phyloP scores from a whole-genome alignment of 2,113 vertebrate genomes.

The Prochilodus magdalenae region DNA sequence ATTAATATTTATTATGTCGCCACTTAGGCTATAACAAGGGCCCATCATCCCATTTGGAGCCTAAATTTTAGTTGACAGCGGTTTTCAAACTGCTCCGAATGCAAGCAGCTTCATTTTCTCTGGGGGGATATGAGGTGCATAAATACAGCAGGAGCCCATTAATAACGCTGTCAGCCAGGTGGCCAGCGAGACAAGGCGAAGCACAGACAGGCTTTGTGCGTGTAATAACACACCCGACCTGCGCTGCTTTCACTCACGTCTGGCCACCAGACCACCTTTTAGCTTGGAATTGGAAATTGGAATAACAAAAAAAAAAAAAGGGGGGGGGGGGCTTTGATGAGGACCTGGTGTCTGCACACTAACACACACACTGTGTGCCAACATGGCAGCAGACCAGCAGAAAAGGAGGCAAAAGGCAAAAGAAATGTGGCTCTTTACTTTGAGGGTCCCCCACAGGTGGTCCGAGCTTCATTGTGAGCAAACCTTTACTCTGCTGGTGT shows the following conservation, averaged over 20 bases:
- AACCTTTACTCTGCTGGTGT: background rate
- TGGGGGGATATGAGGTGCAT: constrained; percentile 69
- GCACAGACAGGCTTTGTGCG: constrained; percentile 56
- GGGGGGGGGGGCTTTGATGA: background rate
- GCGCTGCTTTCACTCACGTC: background rate
- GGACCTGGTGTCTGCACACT: background rate
- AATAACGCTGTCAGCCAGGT: constrained; percentile 76
- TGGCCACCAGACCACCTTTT: constrained; percentile 20
- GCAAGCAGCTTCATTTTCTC: constrained; percentile 69
- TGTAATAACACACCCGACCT: constrained; percentile 33
- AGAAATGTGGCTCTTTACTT: background rate
- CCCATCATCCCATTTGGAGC: constrained; percentile 61
- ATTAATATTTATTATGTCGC: constrained; percentile 74
- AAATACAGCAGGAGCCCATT: constrained; percentile 74
- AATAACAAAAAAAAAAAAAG: constrained; percentile 20
- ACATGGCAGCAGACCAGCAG: constrained; percentile 8
- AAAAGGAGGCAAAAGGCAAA: background rate
- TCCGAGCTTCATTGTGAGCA: background rate
- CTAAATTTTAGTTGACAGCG: constrained; percentile 72
- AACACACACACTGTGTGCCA: background rate
- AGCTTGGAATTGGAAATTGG: background rate
- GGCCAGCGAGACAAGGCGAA: constrained; percentile 60
- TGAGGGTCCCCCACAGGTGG: background rate
- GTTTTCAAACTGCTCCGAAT: constrained; percentile 56
- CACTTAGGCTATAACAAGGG: constrained; percentile 67